A percentile compares a stretch with the other conserved stretches of the same genome.
Evolutionary conservation across 2,888 invertebrate genomes (phyloP).

Genomic region (Cantharis rufa): DNA sequence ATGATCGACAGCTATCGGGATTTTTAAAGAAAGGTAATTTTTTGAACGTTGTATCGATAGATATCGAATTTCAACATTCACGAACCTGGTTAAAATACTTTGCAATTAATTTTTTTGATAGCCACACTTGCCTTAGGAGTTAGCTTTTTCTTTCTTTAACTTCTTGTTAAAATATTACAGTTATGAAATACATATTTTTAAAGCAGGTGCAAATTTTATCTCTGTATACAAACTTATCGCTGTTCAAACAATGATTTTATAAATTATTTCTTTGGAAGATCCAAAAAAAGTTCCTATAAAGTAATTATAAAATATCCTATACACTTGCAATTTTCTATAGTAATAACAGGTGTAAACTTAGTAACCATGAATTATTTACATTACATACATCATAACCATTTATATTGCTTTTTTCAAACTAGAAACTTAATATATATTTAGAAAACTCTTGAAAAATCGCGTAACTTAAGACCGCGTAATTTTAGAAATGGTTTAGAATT

Average conservation of each 20-base stretch:
- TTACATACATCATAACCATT: background rate
- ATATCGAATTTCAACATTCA: constrained; percentile 29
- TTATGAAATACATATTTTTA: background rate
- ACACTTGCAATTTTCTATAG: background rate
- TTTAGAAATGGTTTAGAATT: background rate
- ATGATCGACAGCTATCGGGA: constrained; percentile 48
- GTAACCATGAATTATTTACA: background rate
- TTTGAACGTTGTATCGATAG: constrained; percentile 9
- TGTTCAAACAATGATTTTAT: constrained; percentile 4
- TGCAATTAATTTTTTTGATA: constrained; percentile 11
- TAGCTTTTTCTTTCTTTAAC: constrained; percentile 8
- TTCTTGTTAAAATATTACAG: background rate
- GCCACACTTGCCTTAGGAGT: constrained; percentile 2
- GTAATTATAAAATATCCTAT: background rate
- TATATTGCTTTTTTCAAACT: background rate
- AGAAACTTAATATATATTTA: background rate
- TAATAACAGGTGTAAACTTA: background rate
- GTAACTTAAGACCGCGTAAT: background rate
- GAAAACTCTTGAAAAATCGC: background rate
- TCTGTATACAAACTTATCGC: constrained; percentile 1
- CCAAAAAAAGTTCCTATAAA: background rate
- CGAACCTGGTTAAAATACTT: constrained; percentile 12
- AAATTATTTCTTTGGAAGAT: background rate
- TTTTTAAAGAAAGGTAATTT: constrained; percentile 14
- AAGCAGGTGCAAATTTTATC: constrained; percentile 1